phyloP scores from a whole-genome alignment of 2,113 vertebrate genomes.

The Ascaphus truei region DNA sequence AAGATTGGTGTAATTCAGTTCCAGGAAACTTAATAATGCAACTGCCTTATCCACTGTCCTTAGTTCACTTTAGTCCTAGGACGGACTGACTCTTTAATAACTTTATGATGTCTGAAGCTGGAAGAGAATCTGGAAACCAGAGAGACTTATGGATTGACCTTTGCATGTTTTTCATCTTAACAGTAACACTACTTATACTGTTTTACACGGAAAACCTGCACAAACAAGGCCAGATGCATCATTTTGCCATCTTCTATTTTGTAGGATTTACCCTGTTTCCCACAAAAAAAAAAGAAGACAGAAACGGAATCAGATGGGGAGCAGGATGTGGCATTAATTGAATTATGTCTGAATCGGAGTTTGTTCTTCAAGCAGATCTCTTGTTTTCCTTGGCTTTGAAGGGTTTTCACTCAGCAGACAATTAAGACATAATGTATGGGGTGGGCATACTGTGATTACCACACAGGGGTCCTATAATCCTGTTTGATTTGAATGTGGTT shows the following conservation, averaged over 20 bases:
- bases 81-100: background rate
- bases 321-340: constrained; percentile 38
- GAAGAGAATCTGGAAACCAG: background rate
- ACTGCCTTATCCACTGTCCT: too few species aligned
- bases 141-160: background rate
- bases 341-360: constrained; percentile 42
- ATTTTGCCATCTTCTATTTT: constrained; percentile 16
- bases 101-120: background rate
- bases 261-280: constrained; percentile 46
- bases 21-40: too few species aligned
- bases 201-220: background rate
- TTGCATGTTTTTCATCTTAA: background rate
- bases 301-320: constrained; percentile 49
- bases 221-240: constrained; percentile 1
- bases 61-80: background rate
- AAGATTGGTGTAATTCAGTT: too few species aligned
- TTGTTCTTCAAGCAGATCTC: constrained; percentile 19
- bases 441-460: constrained; percentile 49
- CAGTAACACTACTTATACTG: constrained; percentile 4
- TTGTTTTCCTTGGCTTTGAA: constrained; percentile 34
- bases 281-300: constrained; percentile 23
- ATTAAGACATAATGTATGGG: constrained; percentile 56
- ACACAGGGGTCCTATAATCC: constrained; percentile 48
- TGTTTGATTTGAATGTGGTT: constrained; percentile 49
- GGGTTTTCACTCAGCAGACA: constrained; percentile 39